Evolutionary conservation across 2,797 vertebrate species (phyloP), one percentile per base, ranked within the genome.

Genomic region (Petrocephalus sullivani): DNA sequence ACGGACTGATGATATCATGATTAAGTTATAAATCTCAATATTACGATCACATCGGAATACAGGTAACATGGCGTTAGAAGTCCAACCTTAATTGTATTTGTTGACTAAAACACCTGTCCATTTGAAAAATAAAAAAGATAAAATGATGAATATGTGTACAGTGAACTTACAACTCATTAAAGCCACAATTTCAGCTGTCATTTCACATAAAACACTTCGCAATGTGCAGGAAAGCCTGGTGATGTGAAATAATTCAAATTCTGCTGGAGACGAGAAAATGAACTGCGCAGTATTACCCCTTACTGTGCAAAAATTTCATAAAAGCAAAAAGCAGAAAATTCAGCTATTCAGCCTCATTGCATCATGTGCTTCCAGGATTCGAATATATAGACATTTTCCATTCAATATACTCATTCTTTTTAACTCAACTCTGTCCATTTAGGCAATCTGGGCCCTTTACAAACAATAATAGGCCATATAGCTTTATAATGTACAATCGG

Each of bases 1-100:
- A 60, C 61, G 87, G n/a, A 89, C 78, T 86, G 90, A 91, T 91
- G 93, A 92, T 92, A 91, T 90, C 85, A 89, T 85, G 88, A 88
- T 71, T 75, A 90, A 89, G 87, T 89, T 1, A 61, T 67, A 16
- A 12, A 87, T 92, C 91, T 90, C 89, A 85, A 91, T 89, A 87
- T 87, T 91, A 85, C 88, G 88, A 89, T 61, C 41, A 84, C 90
- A 90, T 89, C n/a, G 33, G 28, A 67, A 91, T 83, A 90, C 10
- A 71, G 60, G 75, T 61, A 51, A 61, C 33, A 78, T n/a, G 71
- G 71, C 71, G 16, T 46, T 46, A 46, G 19, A 78, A 41, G 89
- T 8, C n/a, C 46, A 64, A 87, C 60, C 41, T 23, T 19, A 86
- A 19, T 28, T 19, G 51, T 85, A 53, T 14, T 28, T 85, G 37